A percentile compares a stretch with the other conserved stretches of the same genome.
These are phyloP conservation scores for Leucophora obtusa DNA, from an alignment of 2,888 invertebrate genomes.

Conservation along the genomic window DNA sequence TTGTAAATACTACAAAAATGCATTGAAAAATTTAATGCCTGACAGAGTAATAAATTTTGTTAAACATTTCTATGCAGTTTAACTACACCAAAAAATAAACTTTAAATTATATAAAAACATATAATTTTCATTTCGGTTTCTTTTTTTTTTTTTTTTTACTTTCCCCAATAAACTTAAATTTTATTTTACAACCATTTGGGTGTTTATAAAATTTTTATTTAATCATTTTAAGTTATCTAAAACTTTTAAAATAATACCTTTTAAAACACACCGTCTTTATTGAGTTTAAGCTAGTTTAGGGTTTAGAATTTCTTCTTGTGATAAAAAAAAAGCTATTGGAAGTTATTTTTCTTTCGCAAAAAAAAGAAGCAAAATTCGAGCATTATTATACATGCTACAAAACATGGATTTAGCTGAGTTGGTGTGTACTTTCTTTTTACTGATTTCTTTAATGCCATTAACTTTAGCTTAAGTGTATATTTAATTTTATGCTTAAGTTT, in stretches of 20 bases:
- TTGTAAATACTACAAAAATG: conserved; percentile 27
- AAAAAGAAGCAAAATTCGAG: background rate
- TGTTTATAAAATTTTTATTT: background rate
- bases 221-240: conserved; percentile 1
- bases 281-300: conserved; percentile 12
- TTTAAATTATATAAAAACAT: background rate
- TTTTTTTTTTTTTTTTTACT: conserved; percentile 8
- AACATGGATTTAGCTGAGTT: too few species aligned
- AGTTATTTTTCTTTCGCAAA: background rate
- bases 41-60: conserved; percentile 59
- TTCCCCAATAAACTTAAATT: conserved; percentile 5
- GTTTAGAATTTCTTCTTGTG: background rate
- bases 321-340: background rate
- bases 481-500: too few species aligned
- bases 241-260: conserved; percentile 16
- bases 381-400: too few species aligned
- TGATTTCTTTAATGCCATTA: too few species aligned
- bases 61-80: conserved; percentile 41
- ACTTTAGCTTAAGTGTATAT: too few species aligned
- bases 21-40: conserved; percentile 56
- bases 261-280: background rate
- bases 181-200: background rate
- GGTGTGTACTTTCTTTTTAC: too few species aligned
- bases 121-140: background rate
- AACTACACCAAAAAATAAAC: conserved; percentile 3